Percentiles rank a stretch among this genome's conserved stretches.
phyloP scores from a whole-genome alignment of 2,113 vertebrate genomes.

The Leiothrix lutea region DNA sequence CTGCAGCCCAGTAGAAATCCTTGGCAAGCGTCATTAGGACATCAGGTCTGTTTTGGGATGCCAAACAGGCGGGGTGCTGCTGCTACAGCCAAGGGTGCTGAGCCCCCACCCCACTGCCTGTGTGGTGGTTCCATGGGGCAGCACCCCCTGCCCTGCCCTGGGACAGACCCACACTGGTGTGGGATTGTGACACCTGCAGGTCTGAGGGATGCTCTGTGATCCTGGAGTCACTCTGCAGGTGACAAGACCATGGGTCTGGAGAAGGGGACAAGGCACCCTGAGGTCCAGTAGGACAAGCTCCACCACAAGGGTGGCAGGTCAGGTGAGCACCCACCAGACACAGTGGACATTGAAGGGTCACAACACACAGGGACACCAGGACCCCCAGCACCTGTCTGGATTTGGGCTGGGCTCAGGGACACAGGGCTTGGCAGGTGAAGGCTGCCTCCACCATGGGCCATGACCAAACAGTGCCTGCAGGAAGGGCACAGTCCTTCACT shows the following conservation, averaged over 20 bases:
- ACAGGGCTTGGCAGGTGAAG: background rate
- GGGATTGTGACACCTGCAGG: background rate
- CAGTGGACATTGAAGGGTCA: background rate
- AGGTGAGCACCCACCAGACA: background rate
- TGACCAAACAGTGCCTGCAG: background rate
- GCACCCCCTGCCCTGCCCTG: background rate
- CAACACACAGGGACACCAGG: background rate
- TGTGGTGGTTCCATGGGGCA: background rate
- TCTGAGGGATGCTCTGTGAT: background rate
- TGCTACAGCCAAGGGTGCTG: background rate
- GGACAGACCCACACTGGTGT: background rate
- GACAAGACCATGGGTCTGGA: background rate
- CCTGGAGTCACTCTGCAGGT: background rate
- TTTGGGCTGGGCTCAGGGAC: background rate
- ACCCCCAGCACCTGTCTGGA: background rate
- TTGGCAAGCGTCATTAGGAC: background rate
- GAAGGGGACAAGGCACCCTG: accelerated
- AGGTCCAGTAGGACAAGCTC: background rate
- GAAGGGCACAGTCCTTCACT: background rate
- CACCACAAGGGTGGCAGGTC: accelerated
- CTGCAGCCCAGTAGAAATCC: background rate
- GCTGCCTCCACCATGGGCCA: background rate
- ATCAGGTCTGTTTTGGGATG: background rate
- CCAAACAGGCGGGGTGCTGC: background rate
- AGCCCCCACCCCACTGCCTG: background rate